phyloP scores from a whole-genome alignment of 2,113 vertebrate species.

The Brachionichthys hirsutus region DNA sequence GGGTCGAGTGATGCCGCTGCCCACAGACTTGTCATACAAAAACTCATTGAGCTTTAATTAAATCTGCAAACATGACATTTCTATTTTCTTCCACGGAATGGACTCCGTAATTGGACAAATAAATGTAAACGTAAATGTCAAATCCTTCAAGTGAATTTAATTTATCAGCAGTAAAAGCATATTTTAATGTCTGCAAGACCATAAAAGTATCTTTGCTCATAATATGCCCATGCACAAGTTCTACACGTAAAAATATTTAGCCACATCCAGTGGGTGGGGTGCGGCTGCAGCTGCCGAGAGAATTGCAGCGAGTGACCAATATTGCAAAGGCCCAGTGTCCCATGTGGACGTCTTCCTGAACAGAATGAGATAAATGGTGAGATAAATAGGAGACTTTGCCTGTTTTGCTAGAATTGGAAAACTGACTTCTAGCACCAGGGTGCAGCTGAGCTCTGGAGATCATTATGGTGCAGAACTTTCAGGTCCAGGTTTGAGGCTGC shows the following conservation, averaged over 20 bases:
- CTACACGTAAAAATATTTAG: neutral
- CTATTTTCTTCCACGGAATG: neutral
- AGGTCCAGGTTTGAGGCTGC: neutral
- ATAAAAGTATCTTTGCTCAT: neutral
- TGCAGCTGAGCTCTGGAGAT: slow-evolving; percentile 28
- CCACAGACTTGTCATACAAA: no score
- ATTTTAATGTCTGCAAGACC: no score
- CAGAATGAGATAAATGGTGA: slow-evolving; percentile 27
- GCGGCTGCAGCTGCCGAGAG: slow-evolving; percentile 39
- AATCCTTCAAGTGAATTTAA: no score
- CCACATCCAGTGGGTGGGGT: neutral
- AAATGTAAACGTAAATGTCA: neutral
- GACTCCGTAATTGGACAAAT: neutral
- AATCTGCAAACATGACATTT: neutral
- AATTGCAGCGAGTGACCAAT: slow-evolving; percentile 37
- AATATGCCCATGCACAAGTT: neutral
- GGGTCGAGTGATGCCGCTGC: no score
- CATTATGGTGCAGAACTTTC: neutral
- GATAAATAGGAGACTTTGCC: slow-evolving; percentile 10
- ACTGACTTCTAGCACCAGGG: slow-evolving; percentile 27
- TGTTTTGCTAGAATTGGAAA: slow-evolving; percentile 5
- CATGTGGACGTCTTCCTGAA: slow-evolving; percentile 31
- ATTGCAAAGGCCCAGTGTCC: slow-evolving; percentile 22
- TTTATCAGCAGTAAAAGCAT: no score
- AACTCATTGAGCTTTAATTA: no score